Base-by-base conservation (phyloP, 2,797 vertebrate species). In the Nyctalus aviator region DNA sequence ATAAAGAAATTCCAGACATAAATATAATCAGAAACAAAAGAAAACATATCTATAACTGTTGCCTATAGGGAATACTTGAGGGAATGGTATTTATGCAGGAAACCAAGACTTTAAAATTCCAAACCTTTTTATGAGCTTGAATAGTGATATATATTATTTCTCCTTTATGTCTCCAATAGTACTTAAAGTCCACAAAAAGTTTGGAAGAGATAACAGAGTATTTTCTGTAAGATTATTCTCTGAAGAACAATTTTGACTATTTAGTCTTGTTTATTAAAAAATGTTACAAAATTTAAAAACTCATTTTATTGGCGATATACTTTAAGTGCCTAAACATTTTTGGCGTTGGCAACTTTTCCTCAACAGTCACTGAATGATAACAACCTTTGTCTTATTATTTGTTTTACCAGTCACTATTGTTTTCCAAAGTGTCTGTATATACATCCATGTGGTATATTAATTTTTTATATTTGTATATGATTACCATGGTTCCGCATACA, bases 21-120 rank as follows among this genome's bases (percentile, higher is more conserved):
- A 81, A 85, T 41, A 88, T 90, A 93, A 76, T 92, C 57, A 3
- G 75, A 94, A 90, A 95, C 62, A 91, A 94, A 92, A 91, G 18
- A 27, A 57, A 96, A 72, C 14, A 32, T 85, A 78, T 35, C 35
- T 21, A 6, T 66, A 75, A 53, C 20, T 66, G 53, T 94, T 95
- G 68, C 72, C 46, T 87, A 78, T 20, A 90, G 37, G 12, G 64
- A 88, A 41, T 46, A 53, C 71, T 85, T 21, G 20, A 76, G 44
- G 46, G 48, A 75, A 3, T 77, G 59, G 11, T 68, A 46, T 85
- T 96, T 72, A 72, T 66, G 27, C 30, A 86, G 21, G 75, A 88
- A 94, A 88, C 50, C 9, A 84, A 82, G 71, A 86, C 46, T 88
- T 95, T 88, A 90, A 94, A 69, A 93, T 81, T 23, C 23, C 30